Evolutionary conservation across 2,888 invertebrate genomes (phyloP), one percentile per base, ranked within the genome.

Genomic region (Lasioglossum figueresi): DNA sequence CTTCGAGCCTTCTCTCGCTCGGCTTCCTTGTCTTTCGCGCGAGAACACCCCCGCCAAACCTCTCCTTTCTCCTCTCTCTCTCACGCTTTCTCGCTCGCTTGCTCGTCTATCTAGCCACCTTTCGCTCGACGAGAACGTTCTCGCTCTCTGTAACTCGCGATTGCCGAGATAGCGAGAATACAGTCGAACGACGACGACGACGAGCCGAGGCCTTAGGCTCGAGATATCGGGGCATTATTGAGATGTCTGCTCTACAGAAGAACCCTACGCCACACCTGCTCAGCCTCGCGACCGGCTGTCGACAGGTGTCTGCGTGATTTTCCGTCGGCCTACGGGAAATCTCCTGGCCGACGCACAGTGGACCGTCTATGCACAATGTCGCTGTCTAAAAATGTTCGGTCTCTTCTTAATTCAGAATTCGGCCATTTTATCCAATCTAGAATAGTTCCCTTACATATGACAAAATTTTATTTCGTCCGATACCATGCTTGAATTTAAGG

Each of bases 101-200:
- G 16, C 31, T 76, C 80, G 72, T 76, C 82, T 83, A 79, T 82
- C 87, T 86, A 85, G 85, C 86, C 88, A 88, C 87, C 88, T 84
- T 87, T 85, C 82, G 66, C 76, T 66, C 66, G 66, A 34, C 66
- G 19, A 31, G 31, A 19, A 14, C 66, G 34, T 79, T 79, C 73
- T 80, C 81, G 79, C 85, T 83, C 83, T 88, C 34, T 90, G 92
- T 90, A 92, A 91, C 92, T 91, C 88, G 90, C 93, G 92, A 93
- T 93, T 92, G 90, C 91, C 93, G 90, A 91, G 93, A 92, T 93
- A 92, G 89, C 86, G 85, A 86, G 70, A 70, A 92, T 90, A 91
- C 66, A 83, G 87, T 84, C 86, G 79, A 75, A 76, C 79, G 79
- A 86, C 84, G 77, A 56, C 48, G 48, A 23, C 19, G n/a, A 75